Conservation (phyloP, 64 coral and sea anemone species). For the Hydrozoanthus tunicans region DNA sequence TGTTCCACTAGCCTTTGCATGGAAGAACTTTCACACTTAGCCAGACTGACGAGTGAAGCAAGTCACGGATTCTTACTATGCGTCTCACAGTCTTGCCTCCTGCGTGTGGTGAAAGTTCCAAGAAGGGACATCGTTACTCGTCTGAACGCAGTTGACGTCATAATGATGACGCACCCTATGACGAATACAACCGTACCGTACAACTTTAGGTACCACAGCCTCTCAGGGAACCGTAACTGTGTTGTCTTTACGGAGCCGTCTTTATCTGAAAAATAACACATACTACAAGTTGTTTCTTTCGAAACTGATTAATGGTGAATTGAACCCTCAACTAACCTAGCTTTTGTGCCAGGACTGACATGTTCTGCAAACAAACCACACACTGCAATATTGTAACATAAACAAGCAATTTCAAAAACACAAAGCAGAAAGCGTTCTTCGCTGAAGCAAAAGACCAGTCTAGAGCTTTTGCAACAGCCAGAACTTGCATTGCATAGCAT, state of each 20-base stretch:
- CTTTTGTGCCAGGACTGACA: not conserved
- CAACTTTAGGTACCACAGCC: slow-evolving; percentile 17
- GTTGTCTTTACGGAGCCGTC: slow-evolving; percentile 1
- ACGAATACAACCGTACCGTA: not conserved
- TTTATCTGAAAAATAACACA: not conserved
- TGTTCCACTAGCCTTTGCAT: too few species aligned
- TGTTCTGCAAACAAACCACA: too few species aligned
- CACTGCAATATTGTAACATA: too few species aligned
- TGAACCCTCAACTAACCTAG: not conserved
- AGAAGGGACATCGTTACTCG: not conserved
- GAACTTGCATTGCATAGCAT: too few species aligned
- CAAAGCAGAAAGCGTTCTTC: too few species aligned
- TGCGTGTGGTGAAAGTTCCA: not conserved
- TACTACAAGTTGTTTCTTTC: not conserved
- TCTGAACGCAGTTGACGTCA: slow-evolving; percentile 3
- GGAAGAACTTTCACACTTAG: too few species aligned
- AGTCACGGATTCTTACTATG: not conserved
- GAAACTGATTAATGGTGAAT: not conserved
- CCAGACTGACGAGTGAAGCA: too few species aligned
- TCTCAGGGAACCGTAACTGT: slow-evolving; percentile 12
- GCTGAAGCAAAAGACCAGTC: too few species aligned
- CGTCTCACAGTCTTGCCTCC: not conserved
- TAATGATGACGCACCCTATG: not conserved
- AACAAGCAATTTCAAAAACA: too few species aligned
- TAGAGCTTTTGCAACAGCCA: too few species aligned